These are phyloP conservation scores for Phoeniculus purpureus DNA, from an alignment of 2,797 vertebrate genomes.

Conservation along the genomic window DNA sequence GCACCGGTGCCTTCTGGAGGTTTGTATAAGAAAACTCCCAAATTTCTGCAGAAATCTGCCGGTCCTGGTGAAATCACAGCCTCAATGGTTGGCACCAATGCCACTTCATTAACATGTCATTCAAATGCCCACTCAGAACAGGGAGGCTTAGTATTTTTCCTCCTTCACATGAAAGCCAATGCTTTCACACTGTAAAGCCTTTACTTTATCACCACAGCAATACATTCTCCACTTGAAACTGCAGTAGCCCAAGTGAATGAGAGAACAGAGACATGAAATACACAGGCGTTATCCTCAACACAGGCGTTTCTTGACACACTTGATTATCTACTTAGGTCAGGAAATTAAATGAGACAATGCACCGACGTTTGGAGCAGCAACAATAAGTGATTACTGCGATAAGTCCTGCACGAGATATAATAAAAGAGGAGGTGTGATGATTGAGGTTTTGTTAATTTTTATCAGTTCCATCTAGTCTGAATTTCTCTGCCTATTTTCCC, in stretches of 20 bases:
- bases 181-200: slow-evolving; percentile 74
- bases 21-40: slow-evolving; percentile 53
- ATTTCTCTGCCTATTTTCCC: neutral
- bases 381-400: slow-evolving; percentile 36
- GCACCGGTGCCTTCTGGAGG: slow-evolving; percentile 16
- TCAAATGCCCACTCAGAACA: slow-evolving; percentile 78
- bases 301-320: slow-evolving; percentile 60
- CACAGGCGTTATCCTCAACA: slow-evolving; percentile 62
- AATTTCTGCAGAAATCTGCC: slow-evolving; percentile 69
- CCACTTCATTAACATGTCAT: slow-evolving; percentile 81
- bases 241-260: slow-evolving; percentile 69
- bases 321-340: slow-evolving; percentile 65
- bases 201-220: slow-evolving; percentile 74
- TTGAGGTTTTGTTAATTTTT: neutral
- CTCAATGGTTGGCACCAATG: slow-evolving; percentile 70
- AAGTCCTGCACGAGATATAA: neutral
- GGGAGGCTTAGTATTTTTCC: slow-evolving; percentile 75
- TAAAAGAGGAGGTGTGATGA: neutral
- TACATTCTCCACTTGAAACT: slow-evolving; percentile 77
- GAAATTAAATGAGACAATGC: slow-evolving; percentile 69
- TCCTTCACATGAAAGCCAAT: slow-evolving; percentile 73
- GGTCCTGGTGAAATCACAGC: slow-evolving; percentile 73
- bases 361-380: slow-evolving; percentile 17
- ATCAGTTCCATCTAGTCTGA: neutral
- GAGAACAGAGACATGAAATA: slow-evolving; percentile 64